Evolutionary conservation across 1,140 invertebrate genomes (phyloP), one percentile per base, ranked within the genome.

Genomic region (Cherax quadricarinatus): DNA sequence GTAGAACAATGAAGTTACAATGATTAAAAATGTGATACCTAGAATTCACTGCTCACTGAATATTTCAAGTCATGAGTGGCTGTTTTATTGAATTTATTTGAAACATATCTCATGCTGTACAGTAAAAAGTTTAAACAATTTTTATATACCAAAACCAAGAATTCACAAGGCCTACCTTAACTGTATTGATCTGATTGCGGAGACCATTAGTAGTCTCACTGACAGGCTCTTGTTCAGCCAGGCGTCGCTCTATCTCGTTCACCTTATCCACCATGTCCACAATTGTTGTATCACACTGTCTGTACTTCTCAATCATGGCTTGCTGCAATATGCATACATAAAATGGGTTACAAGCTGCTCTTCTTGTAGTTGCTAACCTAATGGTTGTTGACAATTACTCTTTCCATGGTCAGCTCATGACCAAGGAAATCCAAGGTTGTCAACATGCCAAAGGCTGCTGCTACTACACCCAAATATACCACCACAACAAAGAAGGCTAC

Each of bases 231-330:
- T 99, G 98, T 93, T 97, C 97, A 86, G 98, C 97, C 91, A 99
- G 96, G 94, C 97, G 96, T 92, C 97, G 97, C 95, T 99, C 98
- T 9, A 99, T 95, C 93, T 98, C 97, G 10, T 96, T 96, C 88
- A 99, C 97, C 98, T 98, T 99, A 95, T 98, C 97, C 85, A 98
- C 95, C 73, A 99, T 96, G 95, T 98, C 98, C 66, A 96, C 97
- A 73, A 98, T 95, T 79, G 96, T 97, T 94, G 98, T 97, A 95
- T 97, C 97, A 95, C 97, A 99, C 94, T 97, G 96, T 95, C 97
- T 98, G 96, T 98, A 99, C 95, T 98, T 98, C 94, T 98, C 98
- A 95, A 98, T 97, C 93, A 98, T 97, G 94, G 98, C 98, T 97
- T 98, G 97, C 98, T 99, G 96, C 93, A 94, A 93, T 53, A 48